Evolutionary conservation across 1,140 invertebrate genomes (phyloP).

Genomic region (Lasioglossum baleicum): DNA sequence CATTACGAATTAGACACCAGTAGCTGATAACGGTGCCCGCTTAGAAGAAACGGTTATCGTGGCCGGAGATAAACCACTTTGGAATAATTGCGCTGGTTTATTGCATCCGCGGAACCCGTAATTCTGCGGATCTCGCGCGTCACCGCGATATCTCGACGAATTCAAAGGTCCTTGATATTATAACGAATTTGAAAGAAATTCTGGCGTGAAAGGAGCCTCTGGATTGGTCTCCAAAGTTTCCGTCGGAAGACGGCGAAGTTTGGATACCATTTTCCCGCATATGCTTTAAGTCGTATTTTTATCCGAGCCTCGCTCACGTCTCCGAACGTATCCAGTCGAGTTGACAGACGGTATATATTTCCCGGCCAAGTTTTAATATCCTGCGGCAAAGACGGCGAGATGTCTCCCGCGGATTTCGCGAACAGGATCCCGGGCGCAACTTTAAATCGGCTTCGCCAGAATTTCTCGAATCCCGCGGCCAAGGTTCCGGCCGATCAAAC

Average conservation of each 20-base stretch:
- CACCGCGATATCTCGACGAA: no score
- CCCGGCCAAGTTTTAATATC: slow-evolving; percentile 57
- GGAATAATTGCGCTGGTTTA: slow-evolving; percentile 3
- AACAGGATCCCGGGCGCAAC: slow-evolving; percentile 27
- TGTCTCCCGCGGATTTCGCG: slow-evolving; percentile 34
- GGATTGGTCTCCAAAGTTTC: no score
- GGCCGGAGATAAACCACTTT: slow-evolving; percentile 16
- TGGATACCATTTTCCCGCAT: neutral
- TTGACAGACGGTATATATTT: slow-evolving; percentile 14
- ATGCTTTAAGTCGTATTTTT: slow-evolving; percentile 34
- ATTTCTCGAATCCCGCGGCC: slow-evolving; percentile 21
- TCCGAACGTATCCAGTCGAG: slow-evolving; percentile 18
- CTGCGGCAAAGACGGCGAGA: slow-evolving; percentile 20
- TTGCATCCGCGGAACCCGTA: no score
- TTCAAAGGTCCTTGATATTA: no score
- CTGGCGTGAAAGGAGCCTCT: no score
- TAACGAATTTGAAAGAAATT: neutral
- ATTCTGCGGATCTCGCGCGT: no score
- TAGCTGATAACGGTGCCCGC: slow-evolving; percentile 8
- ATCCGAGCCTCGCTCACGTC: slow-evolving; percentile 20
- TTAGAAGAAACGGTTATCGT: slow-evolving; percentile 8
- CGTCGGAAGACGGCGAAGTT: slow-evolving; percentile 4
- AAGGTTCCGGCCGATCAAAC: neutral
- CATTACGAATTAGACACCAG: slow-evolving; percentile 8
- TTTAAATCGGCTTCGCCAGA: slow-evolving; percentile 44